Base-by-base conservation (phyloP, 2,113 vertebrate genomes). In the Sander lucioperca region DNA sequence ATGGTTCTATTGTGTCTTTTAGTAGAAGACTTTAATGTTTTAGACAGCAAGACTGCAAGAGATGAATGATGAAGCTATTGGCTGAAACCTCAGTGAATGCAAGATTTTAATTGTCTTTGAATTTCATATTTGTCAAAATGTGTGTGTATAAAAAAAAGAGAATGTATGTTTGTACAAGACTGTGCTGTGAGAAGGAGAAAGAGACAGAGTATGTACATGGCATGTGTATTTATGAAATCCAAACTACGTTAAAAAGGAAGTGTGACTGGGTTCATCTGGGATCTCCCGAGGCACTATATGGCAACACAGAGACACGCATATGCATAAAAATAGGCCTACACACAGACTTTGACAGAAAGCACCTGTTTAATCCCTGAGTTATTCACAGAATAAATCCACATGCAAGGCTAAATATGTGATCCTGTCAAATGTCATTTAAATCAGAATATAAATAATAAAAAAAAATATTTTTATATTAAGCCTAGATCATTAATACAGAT, bases 191-290 rank as follows among this genome's bases (percentile, higher is more conserved):
- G 25, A 43, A 39, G n/a, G 39, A 67, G 33, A 18, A n/a, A 50
- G 56, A 53, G 21, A 63, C 25, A 48, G 43, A 30, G 30, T 59
- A 57, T 25, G 9, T 39, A 25, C 47, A 75, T 47, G 23, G 30
- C 54, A 53, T 19, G 11, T 11, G 50, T 74, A 45, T 75, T 81
- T 82, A 73, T 68, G 47, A 73, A 75, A 73, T 50, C 36, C 13
- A 48, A 72, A 39, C 57, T 57, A 30, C 63, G 62, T 12, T 80
- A 33, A 63, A 50, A 58, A 53, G 15, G 30, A 82, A 61, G 48
- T 23, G 2, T 68, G 67, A 72, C 59, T 54, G 57, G 62, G 51
- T 77, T 86, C 50, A 76, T 79, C 45, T 19, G 50, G 47, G 59
- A 63, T 83, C 77, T 80, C 58, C 21, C 12, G 21, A 48, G 18